phyloP scores from a whole-genome alignment of 2,113 vertebrate genomes.

The Pterocles orientalis region DNA sequence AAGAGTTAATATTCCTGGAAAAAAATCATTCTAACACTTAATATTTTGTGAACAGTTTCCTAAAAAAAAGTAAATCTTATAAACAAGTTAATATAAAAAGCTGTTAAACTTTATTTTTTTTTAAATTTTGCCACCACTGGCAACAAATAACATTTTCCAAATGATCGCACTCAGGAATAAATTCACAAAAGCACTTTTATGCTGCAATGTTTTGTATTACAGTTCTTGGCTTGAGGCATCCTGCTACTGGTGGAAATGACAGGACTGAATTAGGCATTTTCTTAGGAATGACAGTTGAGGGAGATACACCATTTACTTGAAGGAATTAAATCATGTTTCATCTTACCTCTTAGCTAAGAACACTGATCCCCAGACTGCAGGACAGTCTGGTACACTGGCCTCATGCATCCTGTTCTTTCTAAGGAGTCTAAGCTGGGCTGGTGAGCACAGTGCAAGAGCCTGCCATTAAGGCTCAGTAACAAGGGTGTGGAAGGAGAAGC shows the following conservation, averaged over 20 bases:
- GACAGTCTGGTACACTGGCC: neutral
- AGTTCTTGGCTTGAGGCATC: neutral
- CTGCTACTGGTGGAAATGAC: neutral
- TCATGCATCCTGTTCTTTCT: neutral
- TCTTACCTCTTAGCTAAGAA: neutral
- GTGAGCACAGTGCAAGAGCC: neutral
- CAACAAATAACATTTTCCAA: neutral
- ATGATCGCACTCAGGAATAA: neutral
- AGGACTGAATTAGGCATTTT: neutral
- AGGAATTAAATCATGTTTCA: neutral
- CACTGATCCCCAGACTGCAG: neutral
- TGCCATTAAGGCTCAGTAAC: neutral
- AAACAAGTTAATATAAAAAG: neutral
- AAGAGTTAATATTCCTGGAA: neutral
- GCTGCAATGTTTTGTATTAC: neutral
- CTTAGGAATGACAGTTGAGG: neutral
- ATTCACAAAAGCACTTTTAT: neutral
- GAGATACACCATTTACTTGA: neutral
- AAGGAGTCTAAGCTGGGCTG: neutral
- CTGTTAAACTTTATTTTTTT: too few species aligned
- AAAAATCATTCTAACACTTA: neutral
- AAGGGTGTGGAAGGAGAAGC: neutral
- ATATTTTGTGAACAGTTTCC: neutral
- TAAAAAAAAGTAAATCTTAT: neutral
- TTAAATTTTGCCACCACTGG: neutral